Evolutionary conservation across 2,888 invertebrate species (phyloP).

Genomic region (Podotricha telesiphe): DNA sequence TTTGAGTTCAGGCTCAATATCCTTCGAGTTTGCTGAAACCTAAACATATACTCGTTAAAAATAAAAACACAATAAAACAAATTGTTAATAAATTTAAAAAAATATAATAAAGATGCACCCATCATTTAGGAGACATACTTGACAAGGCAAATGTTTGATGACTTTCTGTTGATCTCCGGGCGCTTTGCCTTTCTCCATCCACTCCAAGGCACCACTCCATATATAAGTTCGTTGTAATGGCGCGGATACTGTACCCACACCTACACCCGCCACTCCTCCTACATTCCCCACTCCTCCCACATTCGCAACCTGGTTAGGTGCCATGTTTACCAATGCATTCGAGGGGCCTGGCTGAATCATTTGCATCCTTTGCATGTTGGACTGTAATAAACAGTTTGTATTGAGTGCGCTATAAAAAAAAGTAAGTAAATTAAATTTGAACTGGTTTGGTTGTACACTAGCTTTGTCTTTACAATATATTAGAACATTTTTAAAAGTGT

Average conservation of each 20-base stretch:
- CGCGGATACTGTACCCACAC: slow-evolving; percentile 37
- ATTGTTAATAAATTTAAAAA: too few species aligned
- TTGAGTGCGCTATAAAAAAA: not conserved
- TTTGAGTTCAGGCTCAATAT: slow-evolving; percentile 95
- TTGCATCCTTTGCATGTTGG: slow-evolving; percentile 62
- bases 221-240: slow-evolving; percentile 73
- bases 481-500: too few species aligned
- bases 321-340: slow-evolving; percentile 39
- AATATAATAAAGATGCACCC: too few species aligned
- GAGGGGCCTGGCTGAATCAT: slow-evolving; percentile 60
- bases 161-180: slow-evolving; percentile 91
- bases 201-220: slow-evolving; percentile 94
- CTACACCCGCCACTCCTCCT: slow-evolving; percentile 17
- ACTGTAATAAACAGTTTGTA: slow-evolving; percentile 41
- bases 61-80: not conserved
- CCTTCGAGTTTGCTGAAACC: slow-evolving; percentile 86
- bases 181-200: slow-evolving; percentile 95
- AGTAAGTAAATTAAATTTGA: too few species aligned
- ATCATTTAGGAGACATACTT: slow-evolving; percentile 53
- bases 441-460: too few species aligned
- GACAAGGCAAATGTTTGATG: slow-evolving; percentile 86
- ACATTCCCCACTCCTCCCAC: slow-evolving; percentile 27
- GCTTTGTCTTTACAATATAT: too few species aligned
- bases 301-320: slow-evolving; percentile 20
- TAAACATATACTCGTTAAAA: slow-evolving; percentile 42